These are phyloP conservation scores for Camptogramma bilineatum DNA, from an alignment of 2,888 invertebrate species.

Conservation along the genomic window DNA sequence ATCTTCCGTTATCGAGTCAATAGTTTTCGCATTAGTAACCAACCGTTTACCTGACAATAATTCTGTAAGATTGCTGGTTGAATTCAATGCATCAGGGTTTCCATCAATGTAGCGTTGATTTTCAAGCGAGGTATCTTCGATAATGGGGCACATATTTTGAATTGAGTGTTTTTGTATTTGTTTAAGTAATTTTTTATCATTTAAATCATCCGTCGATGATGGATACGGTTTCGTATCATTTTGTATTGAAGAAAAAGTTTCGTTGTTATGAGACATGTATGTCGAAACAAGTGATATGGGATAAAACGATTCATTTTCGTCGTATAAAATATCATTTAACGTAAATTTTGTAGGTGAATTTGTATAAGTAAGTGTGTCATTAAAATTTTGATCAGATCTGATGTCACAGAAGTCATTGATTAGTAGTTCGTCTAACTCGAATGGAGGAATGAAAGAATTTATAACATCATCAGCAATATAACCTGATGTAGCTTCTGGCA, in stretches of 20 bases:
- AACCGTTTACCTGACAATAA: not conserved
- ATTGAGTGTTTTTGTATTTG: not conserved
- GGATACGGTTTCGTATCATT: slow-evolving; percentile 5
- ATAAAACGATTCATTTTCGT: slow-evolving; percentile 1
- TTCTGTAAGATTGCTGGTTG: slow-evolving; percentile 12
- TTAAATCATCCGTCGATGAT: not conserved
- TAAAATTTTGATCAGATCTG: not conserved
- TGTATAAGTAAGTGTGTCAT: slow-evolving; percentile 5
- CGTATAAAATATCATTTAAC: not conserved
- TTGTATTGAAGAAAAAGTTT: slow-evolving; percentile 4
- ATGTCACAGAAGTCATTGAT: not conserved
- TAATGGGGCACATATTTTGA: slow-evolving; percentile 13
- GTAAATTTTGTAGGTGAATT: not conserved
- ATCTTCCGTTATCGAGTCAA: not conserved
- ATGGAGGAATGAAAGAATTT: not conserved
- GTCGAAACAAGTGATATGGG: slow-evolving; percentile 7
- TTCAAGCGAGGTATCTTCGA: not conserved
- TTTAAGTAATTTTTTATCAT: not conserved
- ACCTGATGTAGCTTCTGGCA: not conserved
- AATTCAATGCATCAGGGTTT: slow-evolving; percentile 3
- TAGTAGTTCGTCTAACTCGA: not conserved
- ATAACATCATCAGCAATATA: not conserved
- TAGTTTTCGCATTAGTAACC: not conserved
- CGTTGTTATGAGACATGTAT: not conserved
- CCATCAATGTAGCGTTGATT: slow-evolving; percentile 16